These are phyloP conservation scores for Jacana jacana DNA, from an alignment of 2,113 vertebrate species.

Conservation along the genomic window DNA sequence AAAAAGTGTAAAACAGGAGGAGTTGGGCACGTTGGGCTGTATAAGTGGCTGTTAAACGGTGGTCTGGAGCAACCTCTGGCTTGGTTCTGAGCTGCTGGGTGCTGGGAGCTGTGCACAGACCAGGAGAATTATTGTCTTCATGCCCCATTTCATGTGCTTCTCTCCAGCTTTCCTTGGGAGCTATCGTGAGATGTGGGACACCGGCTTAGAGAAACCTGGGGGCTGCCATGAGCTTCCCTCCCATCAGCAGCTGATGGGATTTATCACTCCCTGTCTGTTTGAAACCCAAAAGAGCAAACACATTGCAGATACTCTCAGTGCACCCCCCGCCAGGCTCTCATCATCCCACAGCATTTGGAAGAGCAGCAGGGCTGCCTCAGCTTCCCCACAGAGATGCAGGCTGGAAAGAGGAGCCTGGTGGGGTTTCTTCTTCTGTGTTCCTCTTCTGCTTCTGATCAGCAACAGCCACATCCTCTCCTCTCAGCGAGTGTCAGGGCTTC, in stretches of 20 bases:
- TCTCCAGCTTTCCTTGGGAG: background rate
- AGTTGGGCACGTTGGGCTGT: background rate
- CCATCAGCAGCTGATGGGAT: background rate
- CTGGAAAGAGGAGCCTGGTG: background rate
- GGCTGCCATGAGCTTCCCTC: background rate
- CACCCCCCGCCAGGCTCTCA: background rate
- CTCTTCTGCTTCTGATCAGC: background rate
- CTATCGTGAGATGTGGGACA: background rate
- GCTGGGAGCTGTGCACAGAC: background rate
- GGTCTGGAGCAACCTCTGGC: background rate
- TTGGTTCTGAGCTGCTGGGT: background rate
- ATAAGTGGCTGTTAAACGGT: background rate
- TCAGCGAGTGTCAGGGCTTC: rapidly evolving
- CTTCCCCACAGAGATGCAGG: rapidly evolving
- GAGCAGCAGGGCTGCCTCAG: background rate
- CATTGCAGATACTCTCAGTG: background rate
- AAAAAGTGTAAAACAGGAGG: background rate
- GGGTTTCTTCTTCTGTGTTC: background rate
- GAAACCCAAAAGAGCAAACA: background rate
- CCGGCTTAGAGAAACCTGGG: background rate
- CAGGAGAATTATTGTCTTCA: background rate
- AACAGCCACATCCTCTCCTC: background rate
- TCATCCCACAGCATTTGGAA: background rate
- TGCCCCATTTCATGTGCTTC: background rate
- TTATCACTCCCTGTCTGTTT: background rate